Base-by-base conservation (phyloP, 2,888 invertebrate species). In the Lacanobia wlatinum region DNA sequence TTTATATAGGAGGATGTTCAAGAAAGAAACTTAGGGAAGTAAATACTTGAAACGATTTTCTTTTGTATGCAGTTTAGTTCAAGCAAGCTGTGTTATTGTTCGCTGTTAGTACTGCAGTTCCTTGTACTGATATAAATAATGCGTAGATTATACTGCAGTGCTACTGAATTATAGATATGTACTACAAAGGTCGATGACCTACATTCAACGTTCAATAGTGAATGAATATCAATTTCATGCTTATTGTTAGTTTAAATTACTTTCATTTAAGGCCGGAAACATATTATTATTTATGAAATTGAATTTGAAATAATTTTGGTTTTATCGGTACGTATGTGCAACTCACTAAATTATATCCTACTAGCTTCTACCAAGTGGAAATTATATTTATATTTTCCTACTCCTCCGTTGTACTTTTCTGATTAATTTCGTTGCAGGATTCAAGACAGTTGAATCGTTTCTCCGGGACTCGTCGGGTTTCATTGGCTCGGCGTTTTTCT, bases 11-110 rank as follows among this genome's bases (percentile, higher is more conserved):
- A 23, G 43, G n/a, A 52, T 56, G n/a, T 71, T 28, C n/a, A 64
- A 48, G 21, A 10, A 62, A 53, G 50, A 60, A 28, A 53, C 18
- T 21, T 16, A 64, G 21, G 18, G 2, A 60, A 82, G 79, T 53
- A 83, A 83, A 43, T 21, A 3, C n/a, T 28, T 48, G 53, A 28
- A 61, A 53, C 43, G 10, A 18, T 52, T 71, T 78, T 82, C 65
- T 61, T 72, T 68, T 67, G 60, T 43, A 68, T 59, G 28, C 80
- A 68, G 64, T 72, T 83, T 67, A 67, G 72, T 78, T 78, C 79
- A 50, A 78, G 79, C 79, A 78, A 60, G 23, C 9, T 52, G 52
- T 38, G 69, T 62, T 61, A 78, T 70, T 70, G 65, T 70, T 70
- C 46, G 55, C 21, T 1, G 21, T 48, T 43, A 50, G 43, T 34